phyloP scores from a whole-genome alignment of 2,888 invertebrate species.

The Rhagonycha lutea region DNA sequence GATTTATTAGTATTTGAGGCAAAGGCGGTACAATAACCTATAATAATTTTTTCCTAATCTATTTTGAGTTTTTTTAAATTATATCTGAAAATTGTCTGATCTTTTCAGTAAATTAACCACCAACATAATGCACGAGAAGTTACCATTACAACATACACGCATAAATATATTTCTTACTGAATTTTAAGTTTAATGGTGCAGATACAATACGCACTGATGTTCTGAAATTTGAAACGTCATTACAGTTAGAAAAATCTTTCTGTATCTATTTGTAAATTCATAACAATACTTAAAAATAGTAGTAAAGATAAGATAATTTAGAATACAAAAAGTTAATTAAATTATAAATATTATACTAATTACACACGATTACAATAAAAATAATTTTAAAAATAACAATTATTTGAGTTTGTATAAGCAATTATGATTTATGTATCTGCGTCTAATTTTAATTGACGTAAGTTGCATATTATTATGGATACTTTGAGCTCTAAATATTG shows the following conservation, averaged over 20 bases:
- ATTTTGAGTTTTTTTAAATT: neutral
- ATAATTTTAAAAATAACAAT: neutral
- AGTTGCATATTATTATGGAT: too few relatives aligned
- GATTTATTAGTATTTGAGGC: too few relatives aligned
- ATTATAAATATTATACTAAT: neutral
- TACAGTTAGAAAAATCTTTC: neutral
- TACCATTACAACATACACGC: neutral
- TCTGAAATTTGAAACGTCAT: neutral
- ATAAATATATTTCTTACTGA: neutral
- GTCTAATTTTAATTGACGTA: too few relatives aligned
- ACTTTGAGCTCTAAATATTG: too few relatives aligned
- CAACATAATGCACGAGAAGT: neutral
- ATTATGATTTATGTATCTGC: neutral
- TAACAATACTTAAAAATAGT: neutral
- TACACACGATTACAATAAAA: neutral
- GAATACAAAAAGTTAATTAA: neutral
- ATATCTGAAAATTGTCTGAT: neutral
- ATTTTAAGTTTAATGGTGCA: constrained; percentile 17
- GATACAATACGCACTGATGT: constrained; percentile 9
- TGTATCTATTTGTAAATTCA: neutral
- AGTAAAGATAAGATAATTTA: neutral
- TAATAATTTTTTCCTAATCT: neutral
- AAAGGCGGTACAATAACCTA: too few relatives aligned
- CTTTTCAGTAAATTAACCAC: neutral
- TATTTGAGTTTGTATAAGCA: neutral